A percentile compares a stretch with the other conserved stretches of the same genome.
Evolutionary conservation across 1,140 invertebrate genomes (phyloP).

Genomic region (Gonatopus flavifemur): DNA sequence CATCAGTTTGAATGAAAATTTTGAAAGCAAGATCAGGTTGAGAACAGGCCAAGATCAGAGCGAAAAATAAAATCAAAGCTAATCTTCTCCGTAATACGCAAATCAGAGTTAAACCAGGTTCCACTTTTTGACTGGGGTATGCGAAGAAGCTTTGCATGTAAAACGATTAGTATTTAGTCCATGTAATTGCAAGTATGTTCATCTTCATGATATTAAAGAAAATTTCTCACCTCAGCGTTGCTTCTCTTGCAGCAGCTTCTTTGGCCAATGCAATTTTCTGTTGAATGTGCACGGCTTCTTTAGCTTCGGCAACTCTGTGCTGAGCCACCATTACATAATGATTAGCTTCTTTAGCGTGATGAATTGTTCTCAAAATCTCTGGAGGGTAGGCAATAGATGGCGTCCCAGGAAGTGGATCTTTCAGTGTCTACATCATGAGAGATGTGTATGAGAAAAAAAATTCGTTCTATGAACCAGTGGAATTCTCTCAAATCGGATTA

Average conservation of each 20-base stretch:
- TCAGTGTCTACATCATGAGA: slow-evolving; percentile 35
- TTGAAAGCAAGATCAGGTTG: too few relatives aligned
- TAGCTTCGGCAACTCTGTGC: slow-evolving; percentile 49
- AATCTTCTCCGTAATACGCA: too few relatives aligned
- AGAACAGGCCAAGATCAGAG: too few relatives aligned
- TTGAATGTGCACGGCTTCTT: slow-evolving; percentile 46
- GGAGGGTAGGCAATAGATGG: slow-evolving; percentile 51
- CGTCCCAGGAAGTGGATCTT: slow-evolving; percentile 37
- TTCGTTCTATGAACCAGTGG: background rate
- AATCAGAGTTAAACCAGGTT: too few relatives aligned
- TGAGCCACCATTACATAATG: slow-evolving; percentile 50
- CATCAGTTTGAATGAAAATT: too few relatives aligned
- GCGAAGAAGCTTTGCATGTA: too few relatives aligned
- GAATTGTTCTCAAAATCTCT: slow-evolving; percentile 46
- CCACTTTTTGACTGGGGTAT: too few relatives aligned
- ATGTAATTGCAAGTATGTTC: too few relatives aligned
- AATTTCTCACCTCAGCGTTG: slow-evolving; percentile 38
- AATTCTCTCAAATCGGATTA: too few relatives aligned
- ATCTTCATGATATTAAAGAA: too few relatives aligned
- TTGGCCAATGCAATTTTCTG: slow-evolving; percentile 52
- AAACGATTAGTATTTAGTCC: too few relatives aligned
- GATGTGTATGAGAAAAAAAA: background rate
- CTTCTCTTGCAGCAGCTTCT: slow-evolving; percentile 48
- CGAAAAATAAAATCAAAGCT: too few relatives aligned
- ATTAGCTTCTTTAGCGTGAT: slow-evolving; percentile 54